These are phyloP conservation scores for Nasua narica DNA, from an alignment of 2,797 vertebrate genomes.

Conservation along the genomic window DNA sequence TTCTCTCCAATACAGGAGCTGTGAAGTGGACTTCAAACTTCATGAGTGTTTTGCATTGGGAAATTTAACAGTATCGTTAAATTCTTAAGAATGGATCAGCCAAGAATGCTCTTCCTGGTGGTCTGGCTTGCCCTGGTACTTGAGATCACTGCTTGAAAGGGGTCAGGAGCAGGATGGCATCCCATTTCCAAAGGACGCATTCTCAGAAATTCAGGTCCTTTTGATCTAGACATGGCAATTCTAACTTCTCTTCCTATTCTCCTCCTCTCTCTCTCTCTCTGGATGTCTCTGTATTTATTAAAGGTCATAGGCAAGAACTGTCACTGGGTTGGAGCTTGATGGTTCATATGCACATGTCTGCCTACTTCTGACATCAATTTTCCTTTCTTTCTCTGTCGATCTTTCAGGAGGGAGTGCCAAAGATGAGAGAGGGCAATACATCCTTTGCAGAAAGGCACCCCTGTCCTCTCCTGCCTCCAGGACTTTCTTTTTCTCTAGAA, in stretches of 20 bases:
- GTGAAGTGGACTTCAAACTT: neutral
- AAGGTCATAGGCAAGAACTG: neutral
- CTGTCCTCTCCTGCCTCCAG: neutral
- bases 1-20: neutral
- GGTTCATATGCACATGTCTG: neutral
- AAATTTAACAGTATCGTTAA: neutral
- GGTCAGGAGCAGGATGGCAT: neutral
- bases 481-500: neutral
- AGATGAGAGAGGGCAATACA: neutral
- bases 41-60: neutral
- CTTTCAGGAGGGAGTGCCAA: neutral
- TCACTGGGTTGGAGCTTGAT: neutral
- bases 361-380: neutral
- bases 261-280: neutral
- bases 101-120: neutral
- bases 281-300: neutral
- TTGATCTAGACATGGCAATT: neutral
- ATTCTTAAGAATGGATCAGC: neutral
- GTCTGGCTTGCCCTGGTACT: rapidly evolving
- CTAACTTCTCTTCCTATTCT: neutral
- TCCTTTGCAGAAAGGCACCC: neutral
- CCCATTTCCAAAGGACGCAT: neutral
- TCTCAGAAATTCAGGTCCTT: neutral
- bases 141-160: neutral
- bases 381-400: neutral